Conservation (phyloP, 2,797 vertebrate genomes). For the Austrolebias charrua region DNA sequence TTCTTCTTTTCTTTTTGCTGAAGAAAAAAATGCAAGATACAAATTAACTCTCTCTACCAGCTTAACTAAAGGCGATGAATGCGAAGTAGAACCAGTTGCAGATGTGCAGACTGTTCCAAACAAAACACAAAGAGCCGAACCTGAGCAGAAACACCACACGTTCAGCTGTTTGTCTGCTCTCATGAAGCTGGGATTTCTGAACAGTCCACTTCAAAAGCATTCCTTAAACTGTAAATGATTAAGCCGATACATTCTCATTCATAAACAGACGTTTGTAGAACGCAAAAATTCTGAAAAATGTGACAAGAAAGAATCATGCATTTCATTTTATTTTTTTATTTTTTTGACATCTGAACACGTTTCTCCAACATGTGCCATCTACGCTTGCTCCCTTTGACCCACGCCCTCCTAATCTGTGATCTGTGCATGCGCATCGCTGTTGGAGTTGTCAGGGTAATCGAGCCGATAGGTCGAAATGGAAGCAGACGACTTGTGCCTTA, state of each 20-base stretch:
- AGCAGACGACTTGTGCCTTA: conserved; percentile 55
- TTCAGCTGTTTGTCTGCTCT: conserved; percentile 15
- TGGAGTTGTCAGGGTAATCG: conserved; percentile 38
- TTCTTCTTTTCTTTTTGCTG: conserved; percentile 31
- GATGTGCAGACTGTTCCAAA: conserved; percentile 19
- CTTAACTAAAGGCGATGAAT: conserved; percentile 41
- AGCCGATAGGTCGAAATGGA: conserved; percentile 57
- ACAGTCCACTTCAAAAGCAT: not conserved
- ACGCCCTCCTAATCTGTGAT: conserved; percentile 32
- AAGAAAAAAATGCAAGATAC: conserved; percentile 42
- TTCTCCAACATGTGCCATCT: conserved; percentile 30
- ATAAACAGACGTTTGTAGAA: not conserved
- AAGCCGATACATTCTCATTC: too few relatives aligned
- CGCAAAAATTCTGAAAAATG: not conserved
- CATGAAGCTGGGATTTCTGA: not conserved
- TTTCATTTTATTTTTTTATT: not conserved
- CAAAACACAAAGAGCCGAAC: conserved; percentile 28
- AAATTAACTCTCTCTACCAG: conserved; percentile 45
- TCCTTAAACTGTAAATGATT: too few relatives aligned
- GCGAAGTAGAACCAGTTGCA: conserved; percentile 32
- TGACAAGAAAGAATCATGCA: not conserved
- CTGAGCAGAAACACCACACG: conserved; percentile 2
- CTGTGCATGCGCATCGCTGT: conserved; percentile 39
- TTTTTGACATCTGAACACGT: not conserved
- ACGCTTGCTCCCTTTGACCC: conserved; percentile 29